These are phyloP conservation scores for Chloropsis cyanopogon DNA, from an alignment of 2,113 vertebrate species.

Conservation along the genomic window DNA sequence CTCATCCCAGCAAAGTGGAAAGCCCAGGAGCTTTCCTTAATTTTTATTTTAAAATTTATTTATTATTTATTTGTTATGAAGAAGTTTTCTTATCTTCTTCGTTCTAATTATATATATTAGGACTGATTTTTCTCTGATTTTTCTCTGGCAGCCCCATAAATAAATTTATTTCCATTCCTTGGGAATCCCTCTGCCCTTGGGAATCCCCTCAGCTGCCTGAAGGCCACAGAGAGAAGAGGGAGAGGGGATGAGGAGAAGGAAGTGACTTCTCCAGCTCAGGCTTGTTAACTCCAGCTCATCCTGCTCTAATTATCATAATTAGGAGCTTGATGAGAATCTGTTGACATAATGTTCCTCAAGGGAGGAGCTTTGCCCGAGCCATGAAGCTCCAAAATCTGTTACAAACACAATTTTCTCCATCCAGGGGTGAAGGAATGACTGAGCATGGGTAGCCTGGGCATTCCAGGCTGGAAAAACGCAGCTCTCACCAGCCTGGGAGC, in stretches of 20 bases:
- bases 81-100: no score
- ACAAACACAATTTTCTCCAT: background rate
- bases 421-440: background rate
- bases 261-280: background rate
- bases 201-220: background rate
- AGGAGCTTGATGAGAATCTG: background rate
- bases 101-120: no score
- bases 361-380: background rate
- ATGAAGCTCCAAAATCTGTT: background rate
- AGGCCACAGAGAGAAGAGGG: no score
- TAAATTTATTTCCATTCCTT: background rate
- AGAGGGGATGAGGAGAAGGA: background rate
- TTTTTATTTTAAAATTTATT: no score
- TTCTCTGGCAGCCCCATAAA: background rate
- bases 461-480: background rate
- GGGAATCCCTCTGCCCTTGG: background rate
- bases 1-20: no score
- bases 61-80: no score
- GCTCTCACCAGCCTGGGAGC: background rate
- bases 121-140: background rate
- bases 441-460: background rate
- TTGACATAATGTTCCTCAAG: background rate
- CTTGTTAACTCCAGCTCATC: background rate
- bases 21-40: no score
- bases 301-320: constrained; percentile 1